A percentile compares a stretch with the other conserved stretches of the same genome.
Conservation (phyloP, 1,140 invertebrate species). For the Ceratosolen solmsi region DNA sequence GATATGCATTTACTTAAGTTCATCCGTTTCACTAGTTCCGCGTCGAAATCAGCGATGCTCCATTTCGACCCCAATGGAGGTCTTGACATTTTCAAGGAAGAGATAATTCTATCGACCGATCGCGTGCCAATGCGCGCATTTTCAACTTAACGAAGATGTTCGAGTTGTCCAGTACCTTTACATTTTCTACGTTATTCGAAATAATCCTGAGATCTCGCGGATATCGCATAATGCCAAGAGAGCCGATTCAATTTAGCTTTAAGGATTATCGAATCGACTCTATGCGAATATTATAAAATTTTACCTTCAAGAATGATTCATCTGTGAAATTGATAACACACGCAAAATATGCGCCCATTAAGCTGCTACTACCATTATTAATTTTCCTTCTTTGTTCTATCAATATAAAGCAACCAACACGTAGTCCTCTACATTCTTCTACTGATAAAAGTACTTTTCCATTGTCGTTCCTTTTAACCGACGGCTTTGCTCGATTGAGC, state of each 20-base stretch:
- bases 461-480: background rate
- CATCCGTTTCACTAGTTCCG: conserved; percentile 26
- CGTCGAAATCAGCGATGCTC: background rate
- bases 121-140: background rate
- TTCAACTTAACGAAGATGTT: background rate
- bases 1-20: conserved; percentile 18
- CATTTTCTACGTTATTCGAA: background rate
- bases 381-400: background rate
- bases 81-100: background rate
- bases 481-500: background rate
- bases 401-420: background rate
- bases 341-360: background rate
- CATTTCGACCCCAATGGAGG: background rate
- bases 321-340: background rate
- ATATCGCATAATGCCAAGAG: too few species aligned
- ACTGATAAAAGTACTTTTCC: background rate
- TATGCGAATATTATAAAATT: too few species aligned
- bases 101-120: background rate
- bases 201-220: background rate
- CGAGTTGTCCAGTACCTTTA: background rate
- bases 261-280: background rate
- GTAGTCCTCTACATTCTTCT: background rate
- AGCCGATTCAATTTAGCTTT: background rate
- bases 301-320: background rate
- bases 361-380: background rate